Percentiles rank a stretch among this genome's conserved stretches.
Evolutionary conservation across 1,140 invertebrate genomes (phyloP).

Genomic region (Drosophila carrolli): DNA sequence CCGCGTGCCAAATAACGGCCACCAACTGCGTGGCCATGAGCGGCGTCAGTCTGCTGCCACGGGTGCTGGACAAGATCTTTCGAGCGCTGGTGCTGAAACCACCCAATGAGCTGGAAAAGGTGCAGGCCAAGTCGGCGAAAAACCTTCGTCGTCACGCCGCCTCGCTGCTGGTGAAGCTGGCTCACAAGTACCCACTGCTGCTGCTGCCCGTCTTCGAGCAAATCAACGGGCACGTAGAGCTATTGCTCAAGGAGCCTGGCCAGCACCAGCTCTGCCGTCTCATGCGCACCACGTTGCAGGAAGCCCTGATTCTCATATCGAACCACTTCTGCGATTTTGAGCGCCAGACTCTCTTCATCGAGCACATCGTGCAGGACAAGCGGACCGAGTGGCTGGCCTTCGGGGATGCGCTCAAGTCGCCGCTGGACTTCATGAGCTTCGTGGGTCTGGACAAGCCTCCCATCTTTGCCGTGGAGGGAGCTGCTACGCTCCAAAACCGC

Average conservation of each 20-base stretch:
- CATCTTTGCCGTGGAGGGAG: constrained; percentile 84
- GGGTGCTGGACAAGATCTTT: constrained; percentile 95
- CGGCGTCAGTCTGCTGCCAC: constrained; percentile 89
- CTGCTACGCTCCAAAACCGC: constrained; percentile 83
- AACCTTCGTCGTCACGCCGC: constrained; percentile 95
- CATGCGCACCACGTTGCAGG: constrained; percentile 92
- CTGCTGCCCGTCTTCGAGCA: constrained; percentile 94
- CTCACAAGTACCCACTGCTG: constrained; percentile 92
- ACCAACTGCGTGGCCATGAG: constrained; percentile 88
- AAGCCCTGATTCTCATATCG: constrained; percentile 92
- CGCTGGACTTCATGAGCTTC: constrained; percentile 90
- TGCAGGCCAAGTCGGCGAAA: constrained; percentile 87
- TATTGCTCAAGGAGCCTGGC: constrained; percentile 87
- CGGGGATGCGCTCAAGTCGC: constrained; percentile 87
- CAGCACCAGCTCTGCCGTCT: constrained; percentile 89
- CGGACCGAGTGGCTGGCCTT: constrained; percentile 88
- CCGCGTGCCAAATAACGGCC: constrained; percentile 90
- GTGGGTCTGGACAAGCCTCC: constrained; percentile 91
- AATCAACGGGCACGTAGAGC: constrained; percentile 90
- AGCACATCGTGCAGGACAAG: constrained; percentile 90
- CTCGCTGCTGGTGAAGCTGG: constrained; percentile 95
- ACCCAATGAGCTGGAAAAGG: constrained; percentile 86
- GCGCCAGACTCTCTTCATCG: constrained; percentile 92
- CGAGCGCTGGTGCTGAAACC: constrained; percentile 90
- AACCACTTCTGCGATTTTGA: constrained; percentile 96